Evolutionary conservation across 2,797 vertebrate species (phyloP).

Genomic region (Eospalax fontanierii): DNA sequence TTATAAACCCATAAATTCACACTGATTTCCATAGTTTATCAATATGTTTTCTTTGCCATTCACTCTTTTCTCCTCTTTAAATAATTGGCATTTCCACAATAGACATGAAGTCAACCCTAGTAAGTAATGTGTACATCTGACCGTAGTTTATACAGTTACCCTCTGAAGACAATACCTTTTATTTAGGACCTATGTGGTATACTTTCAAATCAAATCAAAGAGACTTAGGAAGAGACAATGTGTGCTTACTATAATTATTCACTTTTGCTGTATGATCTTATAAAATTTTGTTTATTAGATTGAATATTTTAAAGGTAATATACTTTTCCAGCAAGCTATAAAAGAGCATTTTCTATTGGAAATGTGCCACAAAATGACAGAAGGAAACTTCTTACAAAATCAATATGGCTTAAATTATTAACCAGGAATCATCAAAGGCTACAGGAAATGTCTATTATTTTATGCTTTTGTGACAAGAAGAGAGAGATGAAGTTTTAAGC

Average conservation of each 20-base stretch:
- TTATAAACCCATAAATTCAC: neutral
- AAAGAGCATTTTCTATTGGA: neutral
- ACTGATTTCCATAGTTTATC: neutral
- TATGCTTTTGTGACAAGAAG: neutral
- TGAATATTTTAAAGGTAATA: neutral
- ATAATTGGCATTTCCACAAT: slow-evolving; percentile 58
- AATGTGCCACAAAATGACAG: neutral
- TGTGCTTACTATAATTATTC: neutral
- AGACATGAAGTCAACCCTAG: slow-evolving; percentile 51
- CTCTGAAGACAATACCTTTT: slow-evolving; percentile 32
- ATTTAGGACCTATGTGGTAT: neutral
- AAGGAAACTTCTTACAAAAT: slow-evolving; percentile 60
- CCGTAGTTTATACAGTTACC: slow-evolving; percentile 39
- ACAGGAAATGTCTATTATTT: neutral
- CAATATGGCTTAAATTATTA: slow-evolving; percentile 54
- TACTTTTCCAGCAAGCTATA: neutral
- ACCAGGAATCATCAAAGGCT: slow-evolving; percentile 51
- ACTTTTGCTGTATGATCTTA: slow-evolving; percentile 20
- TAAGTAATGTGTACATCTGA: slow-evolving; percentile 77
- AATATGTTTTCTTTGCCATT: neutral
- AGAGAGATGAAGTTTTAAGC: slow-evolving; percentile 6
- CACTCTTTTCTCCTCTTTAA: slow-evolving; percentile 64
- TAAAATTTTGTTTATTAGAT: neutral
- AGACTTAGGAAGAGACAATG: neutral
- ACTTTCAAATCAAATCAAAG: neutral